phyloP scores from a whole-genome alignment of 2,113 vertebrate genomes.

The Speoplatyrhinus poulsoni region DNA sequence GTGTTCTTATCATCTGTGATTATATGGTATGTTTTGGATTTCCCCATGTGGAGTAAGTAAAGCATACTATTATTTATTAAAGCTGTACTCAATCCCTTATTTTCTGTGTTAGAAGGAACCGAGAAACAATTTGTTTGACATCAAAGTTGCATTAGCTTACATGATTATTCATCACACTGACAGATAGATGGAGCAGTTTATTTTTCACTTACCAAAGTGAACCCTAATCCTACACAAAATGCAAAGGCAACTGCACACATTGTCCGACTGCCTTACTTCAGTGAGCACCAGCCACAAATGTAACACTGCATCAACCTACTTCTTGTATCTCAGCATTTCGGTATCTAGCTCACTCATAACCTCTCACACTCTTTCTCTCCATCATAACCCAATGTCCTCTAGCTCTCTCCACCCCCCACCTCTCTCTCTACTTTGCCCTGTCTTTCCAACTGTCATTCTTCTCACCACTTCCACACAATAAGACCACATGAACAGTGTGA shows the following conservation, averaged over 20 bases:
- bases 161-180: neutral
- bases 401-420: too few relatives aligned
- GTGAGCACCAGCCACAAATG: neutral
- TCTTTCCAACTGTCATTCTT: constrained; percentile 13
- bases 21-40: constrained; percentile 21
- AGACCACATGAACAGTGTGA: constrained; percentile 56
- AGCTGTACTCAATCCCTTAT: constrained; percentile 18
- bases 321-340: neutral
- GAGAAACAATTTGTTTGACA: constrained; percentile 31
- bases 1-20: constrained; percentile 28
- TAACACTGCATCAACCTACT: neutral
- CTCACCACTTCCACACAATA: constrained; percentile 41
- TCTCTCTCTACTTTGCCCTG: neutral
- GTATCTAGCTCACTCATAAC: neutral
- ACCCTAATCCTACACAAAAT: neutral
- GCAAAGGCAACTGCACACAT: neutral
- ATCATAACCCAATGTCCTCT: too few relatives aligned
- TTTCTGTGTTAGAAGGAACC: constrained; percentile 24
- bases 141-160: constrained; percentile 1
- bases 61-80: constrained; percentile 10
- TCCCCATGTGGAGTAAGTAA: constrained; percentile 15
- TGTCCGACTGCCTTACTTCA: constrained; percentile 4
- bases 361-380: constrained; percentile 1
- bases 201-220: neutral
- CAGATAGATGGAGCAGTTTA: neutral